Conservation (phyloP, 2,113 vertebrate genomes). For the Oceanodroma tethys region DNA sequence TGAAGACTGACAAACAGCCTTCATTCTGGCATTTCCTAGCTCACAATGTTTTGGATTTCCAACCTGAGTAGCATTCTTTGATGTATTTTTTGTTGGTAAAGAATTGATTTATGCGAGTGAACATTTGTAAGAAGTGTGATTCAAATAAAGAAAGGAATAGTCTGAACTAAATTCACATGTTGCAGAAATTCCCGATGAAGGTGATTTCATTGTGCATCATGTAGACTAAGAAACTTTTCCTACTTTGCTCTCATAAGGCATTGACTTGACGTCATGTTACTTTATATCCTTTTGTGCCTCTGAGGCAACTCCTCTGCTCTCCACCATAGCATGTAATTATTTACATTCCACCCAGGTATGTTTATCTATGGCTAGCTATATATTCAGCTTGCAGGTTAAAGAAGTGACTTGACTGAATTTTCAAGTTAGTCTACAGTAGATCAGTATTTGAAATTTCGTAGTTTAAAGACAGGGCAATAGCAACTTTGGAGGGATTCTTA, state of each 20-base stretch:
- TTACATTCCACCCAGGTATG: neutral
- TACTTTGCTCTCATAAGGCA: neutral
- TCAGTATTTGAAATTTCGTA: neutral
- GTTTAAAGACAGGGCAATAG: neutral
- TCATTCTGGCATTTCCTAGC: neutral
- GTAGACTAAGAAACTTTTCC: neutral
- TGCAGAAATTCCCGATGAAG: neutral
- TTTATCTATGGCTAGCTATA: neutral
- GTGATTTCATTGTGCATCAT: neutral
- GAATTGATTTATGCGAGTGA: neutral
- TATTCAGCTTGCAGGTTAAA: neutral
- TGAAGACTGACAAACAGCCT: neutral
- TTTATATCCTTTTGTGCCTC: neutral
- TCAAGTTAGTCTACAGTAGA: neutral
- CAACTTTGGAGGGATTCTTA: neutral
- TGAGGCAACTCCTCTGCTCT: neutral
- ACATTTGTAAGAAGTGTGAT: neutral
- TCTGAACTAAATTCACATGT: neutral
- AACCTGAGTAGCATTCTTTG: neutral
- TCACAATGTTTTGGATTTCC: neutral
- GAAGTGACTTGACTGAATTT: neutral
- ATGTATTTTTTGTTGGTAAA: neutral
- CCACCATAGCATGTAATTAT: neutral
- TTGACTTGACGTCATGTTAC: neutral
- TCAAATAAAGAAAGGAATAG: neutral